Percentiles rank a stretch among this genome's conserved stretches.
phyloP scores from a whole-genome alignment of 2,888 invertebrate species.

The Calameuta pallipes region DNA sequence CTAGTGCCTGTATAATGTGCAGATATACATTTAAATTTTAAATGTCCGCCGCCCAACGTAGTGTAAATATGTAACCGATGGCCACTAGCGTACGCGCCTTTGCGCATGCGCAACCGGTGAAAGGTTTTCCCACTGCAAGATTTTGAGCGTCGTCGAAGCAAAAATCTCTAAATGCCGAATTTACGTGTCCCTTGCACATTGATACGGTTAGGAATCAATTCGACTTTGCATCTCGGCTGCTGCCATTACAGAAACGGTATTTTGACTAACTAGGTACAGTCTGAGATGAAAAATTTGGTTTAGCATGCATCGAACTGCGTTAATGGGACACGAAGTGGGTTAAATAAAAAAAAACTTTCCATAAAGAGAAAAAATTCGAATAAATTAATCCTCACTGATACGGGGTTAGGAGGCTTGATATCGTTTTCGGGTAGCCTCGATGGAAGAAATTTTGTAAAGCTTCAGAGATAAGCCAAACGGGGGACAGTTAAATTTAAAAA shows the following conservation, averaged over 20 bases:
- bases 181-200: neutral
- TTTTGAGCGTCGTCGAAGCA: neutral
- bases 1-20: neutral
- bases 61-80: constrained; percentile 42
- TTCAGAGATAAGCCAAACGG: no score
- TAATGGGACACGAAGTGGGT: no score
- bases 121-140: neutral
- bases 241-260: neutral
- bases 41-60: constrained; percentile 46
- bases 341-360: no score
- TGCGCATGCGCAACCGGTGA: neutral
- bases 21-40: constrained; percentile 53
- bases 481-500: neutral
- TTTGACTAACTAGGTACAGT: neutral
- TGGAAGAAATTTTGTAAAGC: neutral
- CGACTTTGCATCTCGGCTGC: no score
- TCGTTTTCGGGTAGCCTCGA: neutral
- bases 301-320: no score
- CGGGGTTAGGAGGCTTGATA: neutral
- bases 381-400: no score
- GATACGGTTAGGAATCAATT: neutral
- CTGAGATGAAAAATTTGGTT: no score
- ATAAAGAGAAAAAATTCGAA: no score
- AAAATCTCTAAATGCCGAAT: neutral
- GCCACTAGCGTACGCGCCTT: constrained; percentile 14